phyloP scores from a whole-genome alignment of 2,797 vertebrate species.

The Phylloscopus collybita region DNA sequence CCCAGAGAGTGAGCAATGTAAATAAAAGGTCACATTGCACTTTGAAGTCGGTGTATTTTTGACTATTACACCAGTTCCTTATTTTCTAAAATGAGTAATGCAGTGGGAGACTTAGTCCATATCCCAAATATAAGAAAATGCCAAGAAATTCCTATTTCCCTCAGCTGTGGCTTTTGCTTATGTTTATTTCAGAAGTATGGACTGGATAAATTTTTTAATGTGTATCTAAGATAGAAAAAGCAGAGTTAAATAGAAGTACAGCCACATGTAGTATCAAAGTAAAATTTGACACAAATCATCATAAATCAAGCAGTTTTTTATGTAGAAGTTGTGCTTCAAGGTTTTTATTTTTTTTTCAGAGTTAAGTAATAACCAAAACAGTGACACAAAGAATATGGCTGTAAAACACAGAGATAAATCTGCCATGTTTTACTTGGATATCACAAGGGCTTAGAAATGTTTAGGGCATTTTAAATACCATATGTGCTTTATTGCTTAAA shows the following conservation, averaged over 20 bases:
- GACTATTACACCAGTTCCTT: background rate
- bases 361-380: background rate
- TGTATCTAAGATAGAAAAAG: background rate
- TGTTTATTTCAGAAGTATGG: background rate
- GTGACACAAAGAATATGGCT: background rate
- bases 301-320: slow-evolving; percentile 12
- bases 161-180: background rate
- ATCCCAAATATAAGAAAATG: background rate
- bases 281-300: background rate
- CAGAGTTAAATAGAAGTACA: background rate
- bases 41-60: background rate
- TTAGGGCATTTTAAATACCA: background rate
- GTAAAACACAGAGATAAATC: slow-evolving; percentile 19
- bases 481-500: slow-evolving; percentile 41
- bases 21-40: background rate
- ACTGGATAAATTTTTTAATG: background rate
- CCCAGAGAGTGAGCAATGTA: background rate
- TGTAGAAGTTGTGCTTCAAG: background rate
- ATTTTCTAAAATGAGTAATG: slow-evolving; percentile 18
- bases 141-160: background rate
- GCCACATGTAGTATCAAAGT: background rate
- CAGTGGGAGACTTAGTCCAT: background rate
- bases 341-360: background rate
- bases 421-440: background rate
- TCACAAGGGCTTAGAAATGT: background rate